Evolutionary conservation across 1,140 invertebrate genomes (phyloP).

Genomic region (Ceratina calcarata): DNA sequence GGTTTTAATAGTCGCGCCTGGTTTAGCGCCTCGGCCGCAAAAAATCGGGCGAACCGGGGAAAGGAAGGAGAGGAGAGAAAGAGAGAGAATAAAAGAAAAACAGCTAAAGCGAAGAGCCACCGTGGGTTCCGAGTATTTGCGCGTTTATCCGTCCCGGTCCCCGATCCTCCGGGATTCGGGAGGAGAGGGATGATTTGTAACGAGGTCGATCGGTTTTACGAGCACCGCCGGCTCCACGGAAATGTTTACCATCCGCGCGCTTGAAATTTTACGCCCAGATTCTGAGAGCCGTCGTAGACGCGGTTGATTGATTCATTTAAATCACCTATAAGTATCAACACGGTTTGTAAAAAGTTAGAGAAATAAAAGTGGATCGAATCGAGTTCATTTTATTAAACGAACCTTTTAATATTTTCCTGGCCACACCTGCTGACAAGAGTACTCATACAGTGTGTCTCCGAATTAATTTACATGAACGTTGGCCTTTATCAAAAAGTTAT

Average conservation of each 20-base stretch:
- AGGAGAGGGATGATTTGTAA: constrained; percentile 39
- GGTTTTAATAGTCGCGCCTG: constrained; percentile 53
- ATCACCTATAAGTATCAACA: neutral
- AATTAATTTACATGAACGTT: too few species aligned
- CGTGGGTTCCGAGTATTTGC: constrained; percentile 16
- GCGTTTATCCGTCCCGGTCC: constrained; percentile 6
- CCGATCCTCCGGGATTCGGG: neutral
- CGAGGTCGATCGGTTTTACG: constrained; percentile 31
- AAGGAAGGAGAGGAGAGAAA: neutral
- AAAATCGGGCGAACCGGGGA: constrained; percentile 1
- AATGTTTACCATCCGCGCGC: constrained; percentile 28
- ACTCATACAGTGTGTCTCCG: too few species aligned
- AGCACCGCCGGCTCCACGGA: neutral
- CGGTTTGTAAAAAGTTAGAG: too few species aligned
- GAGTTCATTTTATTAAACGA: too few species aligned
- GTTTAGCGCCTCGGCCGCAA: constrained; percentile 34
- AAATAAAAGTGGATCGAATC: too few species aligned
- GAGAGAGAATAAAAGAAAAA: neutral
- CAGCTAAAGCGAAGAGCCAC: neutral
- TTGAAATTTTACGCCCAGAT: constrained; percentile 11
- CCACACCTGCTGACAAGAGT: too few species aligned
- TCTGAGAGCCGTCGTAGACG: neutral
- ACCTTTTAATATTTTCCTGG: too few species aligned
- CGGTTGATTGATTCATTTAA: constrained; percentile 21
- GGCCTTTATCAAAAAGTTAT: too few species aligned